A percentile compares a stretch with the other conserved stretches of the same genome.
Evolutionary conservation across 2,113 vertebrate genomes (phyloP).

Genomic region (Platysternon megacephalum): DNA sequence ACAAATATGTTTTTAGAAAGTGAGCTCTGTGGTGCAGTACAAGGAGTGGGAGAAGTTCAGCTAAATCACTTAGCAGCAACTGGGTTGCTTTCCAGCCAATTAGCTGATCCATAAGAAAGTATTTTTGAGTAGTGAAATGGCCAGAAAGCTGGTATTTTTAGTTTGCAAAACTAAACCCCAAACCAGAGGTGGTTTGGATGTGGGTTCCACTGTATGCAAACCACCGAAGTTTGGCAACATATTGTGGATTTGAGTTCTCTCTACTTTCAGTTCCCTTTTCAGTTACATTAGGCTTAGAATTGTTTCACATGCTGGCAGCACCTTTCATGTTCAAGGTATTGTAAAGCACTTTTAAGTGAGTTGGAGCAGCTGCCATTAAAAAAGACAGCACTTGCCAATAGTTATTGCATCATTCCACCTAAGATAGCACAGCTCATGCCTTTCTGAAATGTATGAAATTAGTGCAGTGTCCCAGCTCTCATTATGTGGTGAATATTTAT

Average conservation of each 20-base stretch:
- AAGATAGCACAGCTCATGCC: background rate
- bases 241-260: background rate
- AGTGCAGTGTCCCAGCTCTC: background rate
- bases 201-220: background rate
- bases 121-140: background rate
- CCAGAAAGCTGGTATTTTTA: background rate
- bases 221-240: background rate
- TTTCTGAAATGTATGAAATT: background rate
- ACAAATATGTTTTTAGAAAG: background rate
- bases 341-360: background rate
- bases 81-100: background rate
- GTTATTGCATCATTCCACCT: background rate
- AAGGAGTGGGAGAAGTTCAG: background rate
- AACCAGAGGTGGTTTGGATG: background rate
- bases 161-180: background rate
- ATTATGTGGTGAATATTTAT: background rate
- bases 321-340: background rate
- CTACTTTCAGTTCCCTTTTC: background rate
- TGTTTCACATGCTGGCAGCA: background rate
- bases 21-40: background rate
- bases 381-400: background rate
- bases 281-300: background rate
- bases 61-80: background rate
- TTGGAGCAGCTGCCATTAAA: background rate
- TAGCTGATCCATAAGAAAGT: background rate